Evolutionary conservation across 2,797 vertebrate genomes (phyloP), one percentile per base, ranked within the genome.

Genomic region (Cynodonichthys magdalenae): DNA sequence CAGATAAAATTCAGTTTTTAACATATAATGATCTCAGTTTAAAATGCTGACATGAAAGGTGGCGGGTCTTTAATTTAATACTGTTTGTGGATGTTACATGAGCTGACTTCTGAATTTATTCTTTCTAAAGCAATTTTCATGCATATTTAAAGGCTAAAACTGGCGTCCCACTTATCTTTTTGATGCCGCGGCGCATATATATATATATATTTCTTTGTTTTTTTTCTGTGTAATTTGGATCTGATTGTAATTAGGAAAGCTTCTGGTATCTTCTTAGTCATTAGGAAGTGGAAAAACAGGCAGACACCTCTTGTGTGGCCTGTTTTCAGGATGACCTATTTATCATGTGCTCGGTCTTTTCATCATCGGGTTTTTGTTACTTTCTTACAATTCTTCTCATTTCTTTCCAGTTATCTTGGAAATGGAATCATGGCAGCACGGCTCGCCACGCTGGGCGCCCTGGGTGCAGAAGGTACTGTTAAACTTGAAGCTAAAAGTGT

Each of bases 341-440:
- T 71, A 19, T 27, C 19, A 8, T 15, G 42, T 57, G 19, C 10
- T 9, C 34, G 8, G 29, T 72, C 59, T 63, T 50, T 68, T 49
- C 20, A 44, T 49, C 15, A 3, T 61, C 51, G 15, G 7, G 29
- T 6, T 31, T 6, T 31, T 31, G 8, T 31, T 31, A 31, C 69
- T 80, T 61, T 55, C 5, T 59, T 61, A 71, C 41, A 2, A 29
- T 34, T 1, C 20, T 8, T 71, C 47, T 68, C 27, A 36, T 19
- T 64, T 44, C 58, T 0, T 59, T n/a, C 3, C 91, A 99, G 98
- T 91, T 99, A 99, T 89, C 90, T 98, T 65, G 96, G 96, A 63
- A 94, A 96, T 76, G 98, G 98, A 72, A 92, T 99, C 77, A 99
- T 98, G 94, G 94, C 94, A 24, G 97, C 95, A 49, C 94, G 97